phyloP scores from a whole-genome alignment of 2,797 vertebrate genomes.

The Cyclura pinguis region DNA sequence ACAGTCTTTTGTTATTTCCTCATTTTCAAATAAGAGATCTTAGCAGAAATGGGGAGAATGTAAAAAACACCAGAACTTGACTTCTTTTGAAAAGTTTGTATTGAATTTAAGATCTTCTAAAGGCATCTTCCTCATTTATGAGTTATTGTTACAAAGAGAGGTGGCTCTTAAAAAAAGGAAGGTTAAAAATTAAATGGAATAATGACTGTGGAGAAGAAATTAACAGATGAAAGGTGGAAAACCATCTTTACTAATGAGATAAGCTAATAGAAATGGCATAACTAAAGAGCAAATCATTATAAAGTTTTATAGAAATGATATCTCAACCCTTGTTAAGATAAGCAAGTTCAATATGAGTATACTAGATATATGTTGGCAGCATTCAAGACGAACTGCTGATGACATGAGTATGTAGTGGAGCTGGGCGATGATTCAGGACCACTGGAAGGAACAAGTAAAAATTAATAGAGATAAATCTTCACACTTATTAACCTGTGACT shows the following conservation, averaged over 20 bases:
- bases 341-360: background rate
- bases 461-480: constrained; percentile 6
- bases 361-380: background rate
- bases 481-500: constrained; percentile 4
- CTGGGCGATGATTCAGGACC: background rate
- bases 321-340: background rate
- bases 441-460: background rate
- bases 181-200: background rate
- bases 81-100: background rate
- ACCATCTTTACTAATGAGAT: background rate
- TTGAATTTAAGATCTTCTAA: background rate
- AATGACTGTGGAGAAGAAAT: background rate
- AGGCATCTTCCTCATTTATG: background rate
- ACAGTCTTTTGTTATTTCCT: background rate
- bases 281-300: background rate
- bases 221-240: constrained; percentile 5
- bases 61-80: background rate
- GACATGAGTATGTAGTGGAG: background rate
- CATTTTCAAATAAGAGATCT: background rate
- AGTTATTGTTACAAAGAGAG: background rate
- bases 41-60: background rate
- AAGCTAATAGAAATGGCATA: background rate
- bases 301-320: constrained; percentile 9
- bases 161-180: background rate
- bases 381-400: background rate